Percentiles rank a stretch among this genome's conserved stretches.
Conservation (phyloP, 37 sponge, comb jelly and placozoan species). For the Beroe forskalii region DNA sequence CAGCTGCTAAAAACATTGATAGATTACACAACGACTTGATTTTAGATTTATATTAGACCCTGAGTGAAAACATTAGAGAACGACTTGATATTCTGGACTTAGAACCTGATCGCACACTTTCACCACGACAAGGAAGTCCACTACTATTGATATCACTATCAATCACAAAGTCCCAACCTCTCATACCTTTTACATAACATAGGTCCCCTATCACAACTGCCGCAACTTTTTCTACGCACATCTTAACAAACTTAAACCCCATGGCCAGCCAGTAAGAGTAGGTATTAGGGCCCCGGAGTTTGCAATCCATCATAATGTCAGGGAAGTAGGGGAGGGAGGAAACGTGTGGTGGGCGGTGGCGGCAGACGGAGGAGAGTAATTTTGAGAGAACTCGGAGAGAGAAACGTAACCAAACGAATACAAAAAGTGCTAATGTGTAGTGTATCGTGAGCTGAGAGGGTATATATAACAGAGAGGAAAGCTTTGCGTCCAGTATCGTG, state of each 20-base stretch:
- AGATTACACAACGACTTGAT: too few relatives aligned
- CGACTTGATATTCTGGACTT: too few relatives aligned
- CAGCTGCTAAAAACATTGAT: too few relatives aligned
- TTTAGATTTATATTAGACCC: too few relatives aligned
- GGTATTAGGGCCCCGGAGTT: background rate
- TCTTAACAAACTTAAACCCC: background rate
- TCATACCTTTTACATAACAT: background rate
- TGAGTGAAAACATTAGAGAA: too few relatives aligned
- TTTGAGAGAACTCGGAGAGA: too few relatives aligned
- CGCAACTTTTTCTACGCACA: conserved; percentile 29
- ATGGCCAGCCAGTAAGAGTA: background rate
- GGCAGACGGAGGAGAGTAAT: too few relatives aligned
- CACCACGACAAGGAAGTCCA: too few relatives aligned
- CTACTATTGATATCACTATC: too few relatives aligned
- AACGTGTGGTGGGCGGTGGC: too few relatives aligned
- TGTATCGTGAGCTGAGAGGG: background rate
- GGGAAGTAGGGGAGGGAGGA: background rate
- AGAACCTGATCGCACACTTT: too few relatives aligned
- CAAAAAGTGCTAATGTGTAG: background rate
- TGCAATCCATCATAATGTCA: conserved; percentile 14
- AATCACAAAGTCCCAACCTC: background rate
- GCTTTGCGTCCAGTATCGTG: background rate
- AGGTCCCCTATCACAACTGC: conserved; percentile 14
- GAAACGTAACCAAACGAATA: too few relatives aligned
- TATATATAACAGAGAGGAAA: background rate